phyloP scores from a whole-genome alignment of 2,113 vertebrate species.

The Coregonus clupeaformis region DNA sequence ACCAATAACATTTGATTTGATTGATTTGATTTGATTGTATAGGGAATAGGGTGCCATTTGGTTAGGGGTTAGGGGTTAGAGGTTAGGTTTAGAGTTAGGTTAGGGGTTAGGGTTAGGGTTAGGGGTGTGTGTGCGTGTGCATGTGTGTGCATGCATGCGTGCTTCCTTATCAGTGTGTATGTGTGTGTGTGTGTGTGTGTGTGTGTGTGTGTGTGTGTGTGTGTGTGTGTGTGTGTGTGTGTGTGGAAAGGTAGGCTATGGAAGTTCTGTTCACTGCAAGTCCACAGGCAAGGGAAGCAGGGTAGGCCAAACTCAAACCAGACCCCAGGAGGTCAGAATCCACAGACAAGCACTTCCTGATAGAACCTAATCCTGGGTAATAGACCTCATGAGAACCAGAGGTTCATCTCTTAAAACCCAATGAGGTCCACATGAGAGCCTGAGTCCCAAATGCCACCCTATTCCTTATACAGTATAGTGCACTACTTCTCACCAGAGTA shows the following conservation, averaged over 20 bases:
- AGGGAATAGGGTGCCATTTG: no score
- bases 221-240: neutral
- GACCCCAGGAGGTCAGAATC: neutral
- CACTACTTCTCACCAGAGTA: no score
- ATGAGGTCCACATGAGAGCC: neutral
- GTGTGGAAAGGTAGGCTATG: neutral
- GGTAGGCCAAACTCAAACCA: neutral
- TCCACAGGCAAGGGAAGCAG: neutral
- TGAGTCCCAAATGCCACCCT: no score
- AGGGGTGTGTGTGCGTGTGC: slow-evolving; percentile 26
- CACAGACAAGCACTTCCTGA: slow-evolving; percentile 31
- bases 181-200: neutral
- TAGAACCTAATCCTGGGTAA: slow-evolving; percentile 6
- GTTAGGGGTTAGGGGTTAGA: no score
- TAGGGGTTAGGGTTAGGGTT: neutral
- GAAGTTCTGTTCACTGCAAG: neutral
- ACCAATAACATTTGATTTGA: no score
- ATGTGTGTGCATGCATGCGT: slow-evolving; percentile 36
- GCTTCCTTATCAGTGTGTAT: neutral
- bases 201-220: neutral
- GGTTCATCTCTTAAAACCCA: slow-evolving; percentile 1
- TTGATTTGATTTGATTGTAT: no score
- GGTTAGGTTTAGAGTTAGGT: no score
- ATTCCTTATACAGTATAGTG: no score
- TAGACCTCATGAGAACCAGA: neutral